Conservation (phyloP, 2,888 invertebrate species). For the Himalopsyche anomala region DNA sequence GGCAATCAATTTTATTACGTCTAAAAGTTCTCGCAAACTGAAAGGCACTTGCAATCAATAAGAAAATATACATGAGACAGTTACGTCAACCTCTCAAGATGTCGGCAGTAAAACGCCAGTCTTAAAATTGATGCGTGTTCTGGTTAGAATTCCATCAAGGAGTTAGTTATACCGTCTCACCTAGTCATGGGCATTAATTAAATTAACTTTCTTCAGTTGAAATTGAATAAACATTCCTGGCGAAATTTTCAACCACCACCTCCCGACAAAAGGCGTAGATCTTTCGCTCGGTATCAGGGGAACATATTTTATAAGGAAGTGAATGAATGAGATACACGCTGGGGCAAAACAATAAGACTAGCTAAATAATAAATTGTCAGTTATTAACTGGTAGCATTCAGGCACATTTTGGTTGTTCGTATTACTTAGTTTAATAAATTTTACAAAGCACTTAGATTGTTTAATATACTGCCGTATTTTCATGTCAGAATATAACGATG, state of each 20-base stretch:
- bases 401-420: background rate
- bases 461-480: too few relatives aligned
- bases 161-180: slow-evolving; percentile 58
- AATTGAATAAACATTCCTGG: slow-evolving; percentile 65
- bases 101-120: background rate
- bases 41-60: too few relatives aligned
- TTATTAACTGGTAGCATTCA: background rate
- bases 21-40: too few relatives aligned
- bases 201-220: slow-evolving; percentile 65
- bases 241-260: slow-evolving; percentile 58
- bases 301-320: slow-evolving; percentile 50
- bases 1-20: too few relatives aligned
- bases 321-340: slow-evolving; percentile 46
- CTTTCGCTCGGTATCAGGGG: slow-evolving; percentile 41
- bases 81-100: background rate
- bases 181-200: slow-evolving; percentile 63
- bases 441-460: background rate
- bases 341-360: background rate
- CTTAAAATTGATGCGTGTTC: slow-evolving; percentile 61
- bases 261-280: slow-evolving; percentile 44
- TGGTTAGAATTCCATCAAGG: slow-evolving; percentile 55
- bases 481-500: too few relatives aligned
- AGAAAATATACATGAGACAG: background rate
- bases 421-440: background rate
- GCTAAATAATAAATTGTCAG: background rate